phyloP scores from a whole-genome alignment of 2,888 invertebrate genomes.

The Hirtodrosophila cameraria region DNA sequence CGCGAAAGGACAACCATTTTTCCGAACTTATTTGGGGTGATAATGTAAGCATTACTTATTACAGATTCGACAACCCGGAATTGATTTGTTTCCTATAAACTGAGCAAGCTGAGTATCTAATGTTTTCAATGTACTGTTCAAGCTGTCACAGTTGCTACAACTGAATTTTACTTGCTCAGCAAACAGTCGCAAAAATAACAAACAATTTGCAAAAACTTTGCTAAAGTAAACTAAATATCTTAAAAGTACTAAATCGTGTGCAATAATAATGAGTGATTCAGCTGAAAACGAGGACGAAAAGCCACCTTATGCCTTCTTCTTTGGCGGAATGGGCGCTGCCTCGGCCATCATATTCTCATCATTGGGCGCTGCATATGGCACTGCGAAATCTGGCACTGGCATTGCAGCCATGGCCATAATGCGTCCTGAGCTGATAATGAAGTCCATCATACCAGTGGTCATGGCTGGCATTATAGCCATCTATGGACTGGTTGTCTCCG shows the following conservation, averaged over 20 bases:
- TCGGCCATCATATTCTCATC: constrained; percentile 98
- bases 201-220: background rate
- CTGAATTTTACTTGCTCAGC: background rate
- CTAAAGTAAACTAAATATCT: background rate
- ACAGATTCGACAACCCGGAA: too few species aligned
- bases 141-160: background rate
- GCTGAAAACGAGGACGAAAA: constrained; percentile 38
- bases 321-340: constrained; percentile 92
- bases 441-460: constrained; percentile 98
- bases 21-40: too few species aligned
- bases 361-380: constrained; percentile 86
- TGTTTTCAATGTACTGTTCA: background rate
- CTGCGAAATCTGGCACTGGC: constrained; percentile 64
- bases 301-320: constrained; percentile 63
- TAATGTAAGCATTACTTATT: too few species aligned
- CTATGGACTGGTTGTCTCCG: constrained; percentile 98
- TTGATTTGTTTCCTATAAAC: too few species aligned
- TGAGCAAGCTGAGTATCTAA: background rate
- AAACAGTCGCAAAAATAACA: background rate
- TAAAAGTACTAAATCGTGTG: background rate
- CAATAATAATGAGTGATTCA: constrained; percentile 9
- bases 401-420: constrained; percentile 99
- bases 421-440: constrained; percentile 96
- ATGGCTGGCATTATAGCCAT: constrained; percentile 99
- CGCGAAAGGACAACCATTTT: too few species aligned